Evolutionary conservation across 2,888 invertebrate species (phyloP).

Genomic region (Leptopilina myrica): DNA sequence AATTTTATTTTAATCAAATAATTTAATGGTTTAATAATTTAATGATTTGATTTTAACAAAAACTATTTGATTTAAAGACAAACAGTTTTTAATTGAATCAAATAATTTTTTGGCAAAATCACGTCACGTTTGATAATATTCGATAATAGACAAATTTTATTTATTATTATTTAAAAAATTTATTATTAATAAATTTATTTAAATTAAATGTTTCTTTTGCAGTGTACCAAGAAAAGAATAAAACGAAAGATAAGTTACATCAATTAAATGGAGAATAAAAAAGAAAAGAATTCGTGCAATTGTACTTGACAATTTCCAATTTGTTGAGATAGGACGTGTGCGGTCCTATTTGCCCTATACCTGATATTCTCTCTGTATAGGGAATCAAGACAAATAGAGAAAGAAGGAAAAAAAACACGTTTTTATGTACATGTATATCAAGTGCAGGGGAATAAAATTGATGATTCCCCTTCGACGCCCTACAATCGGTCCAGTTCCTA

Average conservation of each 20-base stretch:
- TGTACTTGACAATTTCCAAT: background rate
- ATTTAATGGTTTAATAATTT: too few relatives aligned
- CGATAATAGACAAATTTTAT: too few relatives aligned
- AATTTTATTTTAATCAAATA: too few relatives aligned
- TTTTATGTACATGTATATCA: background rate
- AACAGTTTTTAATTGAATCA: too few relatives aligned
- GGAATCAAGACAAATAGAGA: slow-evolving; percentile 23
- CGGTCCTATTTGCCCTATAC: slow-evolving; percentile 1
- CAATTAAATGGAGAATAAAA: background rate
- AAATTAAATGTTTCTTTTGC: too few relatives aligned
- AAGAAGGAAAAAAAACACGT: background rate
- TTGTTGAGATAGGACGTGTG: slow-evolving; percentile 13
- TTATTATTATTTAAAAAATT: too few relatives aligned
- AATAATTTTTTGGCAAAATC: too few relatives aligned
- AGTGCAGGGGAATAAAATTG: slow-evolving; percentile 23
- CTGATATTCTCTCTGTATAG: background rate
- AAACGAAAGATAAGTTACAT: background rate
- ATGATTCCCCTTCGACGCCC: slow-evolving; percentile 57
- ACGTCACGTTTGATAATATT: too few relatives aligned
- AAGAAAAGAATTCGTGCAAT: background rate
- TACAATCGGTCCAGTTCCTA: slow-evolving; percentile 50
- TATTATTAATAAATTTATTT: too few relatives aligned
- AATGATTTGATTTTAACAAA: too few relatives aligned
- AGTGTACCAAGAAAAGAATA: background rate
- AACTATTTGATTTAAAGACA: too few relatives aligned